Evolutionary conservation across 2,888 invertebrate species (phyloP).

Genomic region (Conomelus anceps): DNA sequence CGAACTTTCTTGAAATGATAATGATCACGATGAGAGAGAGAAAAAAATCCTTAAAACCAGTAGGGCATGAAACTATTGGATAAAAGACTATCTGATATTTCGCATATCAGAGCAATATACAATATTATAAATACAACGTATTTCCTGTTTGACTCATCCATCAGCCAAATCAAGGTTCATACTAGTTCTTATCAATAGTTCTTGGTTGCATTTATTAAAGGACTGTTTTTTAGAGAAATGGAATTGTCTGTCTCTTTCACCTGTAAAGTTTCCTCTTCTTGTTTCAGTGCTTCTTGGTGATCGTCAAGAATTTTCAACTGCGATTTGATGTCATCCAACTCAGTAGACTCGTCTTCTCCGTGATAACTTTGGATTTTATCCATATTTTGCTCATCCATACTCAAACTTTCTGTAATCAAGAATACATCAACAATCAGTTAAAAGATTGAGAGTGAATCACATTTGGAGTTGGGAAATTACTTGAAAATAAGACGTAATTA

Average conservation of each 20-base stretch:
- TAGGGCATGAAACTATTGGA: too few relatives aligned
- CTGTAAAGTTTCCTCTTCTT: slow-evolving; percentile 34
- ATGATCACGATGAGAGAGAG: too few relatives aligned
- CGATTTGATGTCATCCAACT: slow-evolving; percentile 32
- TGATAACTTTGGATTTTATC: neutral
- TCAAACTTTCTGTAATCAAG: neutral
- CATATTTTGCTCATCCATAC: neutral
- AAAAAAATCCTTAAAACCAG: too few relatives aligned
- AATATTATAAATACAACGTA: too few relatives aligned
- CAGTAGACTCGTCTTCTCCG: neutral
- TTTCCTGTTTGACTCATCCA: too few relatives aligned
- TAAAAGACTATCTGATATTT: too few relatives aligned
- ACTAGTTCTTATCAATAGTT: neutral
- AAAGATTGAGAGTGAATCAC: neutral
- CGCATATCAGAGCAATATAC: too few relatives aligned
- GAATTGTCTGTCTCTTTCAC: too few relatives aligned
- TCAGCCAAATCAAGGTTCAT: neutral
- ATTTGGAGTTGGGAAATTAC: neutral
- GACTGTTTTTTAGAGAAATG: too few relatives aligned
- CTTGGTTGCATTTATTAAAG: neutral
- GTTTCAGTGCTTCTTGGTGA: slow-evolving; percentile 31
- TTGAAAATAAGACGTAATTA: too few relatives aligned
- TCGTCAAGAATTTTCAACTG: slow-evolving; percentile 33
- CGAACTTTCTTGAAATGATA: too few relatives aligned
- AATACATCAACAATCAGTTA: neutral